Base-by-base conservation (phyloP, 2,113 vertebrate species). In the Myotis davidii region DNA sequence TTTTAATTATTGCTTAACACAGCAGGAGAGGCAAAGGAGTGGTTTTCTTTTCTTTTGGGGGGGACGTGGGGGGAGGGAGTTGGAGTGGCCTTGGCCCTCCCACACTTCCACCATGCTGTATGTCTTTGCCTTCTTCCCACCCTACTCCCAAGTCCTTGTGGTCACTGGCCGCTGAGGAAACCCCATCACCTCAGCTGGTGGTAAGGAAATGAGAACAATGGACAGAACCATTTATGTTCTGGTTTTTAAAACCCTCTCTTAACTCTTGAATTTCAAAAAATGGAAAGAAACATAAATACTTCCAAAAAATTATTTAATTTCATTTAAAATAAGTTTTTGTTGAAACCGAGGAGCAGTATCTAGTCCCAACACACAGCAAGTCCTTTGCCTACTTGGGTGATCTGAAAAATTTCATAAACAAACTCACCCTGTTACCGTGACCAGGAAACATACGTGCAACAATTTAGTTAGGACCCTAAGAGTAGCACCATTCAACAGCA, bases 11-110 rank as follows among this genome's bases (percentile, higher is more conserved):
- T 84, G 50, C 5, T 81, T 95, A 64, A 78, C 9, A 29, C 14
- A 69, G 7, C 34, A 85, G 10, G 14, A 61, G 5, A 84, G 42
- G 37, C 14, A 89, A 88, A 70, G 0, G 3, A 48, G 9, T 32
- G 7, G 20, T 37, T 21, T 29, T 48, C 39, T 25, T 27, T 82
- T 9, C 18, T 29, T n/a, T 12, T 65, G 3, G 9, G 11, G 5
- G 1, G 1, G 0, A 1, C 8, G 7, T 0, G 25, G 0, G 0
- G 7, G 12, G 9, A 29, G 6, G 11, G 25, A 61, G 59, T 61
- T 25, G 25, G 23, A 23, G 0, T 39, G 45, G 9, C 8, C 16
- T 81, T 27, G 9, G 25, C 7, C 13, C 29, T 23, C 27, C 64
- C 16, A 9, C 0, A 9, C 23, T 18, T 67, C 4, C 7, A 0